Evolutionary conservation across 92 coral and sea anemone species (phyloP), one percentile per base, ranked within the genome.

Genomic region (Plumapathes pennacea): DNA sequence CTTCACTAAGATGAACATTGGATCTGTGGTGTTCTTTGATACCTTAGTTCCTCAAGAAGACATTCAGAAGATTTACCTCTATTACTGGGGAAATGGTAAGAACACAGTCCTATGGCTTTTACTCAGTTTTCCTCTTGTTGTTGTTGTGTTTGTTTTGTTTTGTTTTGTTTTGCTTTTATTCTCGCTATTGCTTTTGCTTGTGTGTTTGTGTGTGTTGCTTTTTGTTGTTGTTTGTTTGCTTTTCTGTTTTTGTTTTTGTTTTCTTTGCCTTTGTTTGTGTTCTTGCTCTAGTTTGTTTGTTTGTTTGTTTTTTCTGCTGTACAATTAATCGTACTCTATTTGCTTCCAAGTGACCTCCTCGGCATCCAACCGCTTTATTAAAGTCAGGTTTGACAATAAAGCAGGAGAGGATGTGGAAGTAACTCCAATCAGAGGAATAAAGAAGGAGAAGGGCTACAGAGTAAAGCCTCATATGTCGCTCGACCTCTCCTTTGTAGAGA

Each of bases 41-140:
- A 79, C 83, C 2, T 71, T 81, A 24, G 74, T 94, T 1, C 62
- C 84, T 2, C 64, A 79, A 3, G 77, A 66, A 26, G 95, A 90
- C 25, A 96, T 95, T 4, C 82, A 79, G 42, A 90, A 86, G 65
- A 77, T 83, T 45, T 89, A 80, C 39, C 60, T 94, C 41, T 94
- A 88, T 45, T 94, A 89, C 76, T 94, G 97, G 73, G 87, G 95
- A 42, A 84, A 87, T 50, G 99, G 99, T 94, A 19, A 73, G 96
- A 24, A 1, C n/a, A n/a, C n/a, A n/a, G n/a, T n/a, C n/a, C n/a
- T n/a, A n/a, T n/a, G n/a, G n/a, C n/a, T n/a, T n/a, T n/a, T n/a
- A n/a, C n/a, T n/a, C n/a, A n/a, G n/a, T n/a, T n/a, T n/a, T n/a
- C n/a, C n/a, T n/a, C n/a, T 25, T 13, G 14, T 21, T 15, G 50